Conservation (phyloP, 1,140 invertebrate genomes). For the Macrocentrus cingulum region DNA sequence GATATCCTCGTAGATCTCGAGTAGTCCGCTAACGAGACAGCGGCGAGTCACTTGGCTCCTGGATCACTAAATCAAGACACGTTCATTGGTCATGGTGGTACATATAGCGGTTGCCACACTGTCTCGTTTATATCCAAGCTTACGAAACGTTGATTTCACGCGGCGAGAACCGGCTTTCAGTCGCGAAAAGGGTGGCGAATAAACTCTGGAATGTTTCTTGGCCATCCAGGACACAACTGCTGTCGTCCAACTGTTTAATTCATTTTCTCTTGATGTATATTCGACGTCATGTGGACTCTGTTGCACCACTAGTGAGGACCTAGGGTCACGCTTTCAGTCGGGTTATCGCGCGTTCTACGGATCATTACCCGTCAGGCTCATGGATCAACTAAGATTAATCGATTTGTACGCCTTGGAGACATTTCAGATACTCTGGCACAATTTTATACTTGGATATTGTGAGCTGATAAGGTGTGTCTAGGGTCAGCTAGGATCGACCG, state of each 20-base stretch:
- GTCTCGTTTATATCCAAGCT: conserved; percentile 51
- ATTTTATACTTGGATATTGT: conserved; percentile 8
- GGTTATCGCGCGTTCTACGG: conserved; percentile 52
- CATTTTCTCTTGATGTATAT: background rate
- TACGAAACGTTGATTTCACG: conserved; percentile 61
- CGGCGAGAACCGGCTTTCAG: conserved; percentile 31
- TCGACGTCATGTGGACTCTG: background rate
- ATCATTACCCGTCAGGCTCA: conserved; percentile 48
- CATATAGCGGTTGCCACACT: conserved; percentile 36
- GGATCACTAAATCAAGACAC: conserved; percentile 60
- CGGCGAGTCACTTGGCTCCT: conserved; percentile 34
- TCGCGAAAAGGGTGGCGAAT: conserved; percentile 15
- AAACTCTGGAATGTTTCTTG: no score
- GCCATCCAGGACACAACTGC: no score
- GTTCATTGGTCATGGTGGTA: conserved; percentile 58
- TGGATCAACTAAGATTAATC: conserved; percentile 48
- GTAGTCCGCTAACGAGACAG: conserved; percentile 53
- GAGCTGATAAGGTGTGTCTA: background rate
- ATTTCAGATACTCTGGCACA: conserved; percentile 8
- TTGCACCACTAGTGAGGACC: conserved; percentile 13
- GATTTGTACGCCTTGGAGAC: conserved; percentile 30
- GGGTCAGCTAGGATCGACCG: background rate
- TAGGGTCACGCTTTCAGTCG: conserved; percentile 26
- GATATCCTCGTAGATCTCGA: conserved; percentile 16
- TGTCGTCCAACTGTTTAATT: background rate